Conservation (phyloP, 2,113 vertebrate species). For the Muntiacus muntjak region DNA sequence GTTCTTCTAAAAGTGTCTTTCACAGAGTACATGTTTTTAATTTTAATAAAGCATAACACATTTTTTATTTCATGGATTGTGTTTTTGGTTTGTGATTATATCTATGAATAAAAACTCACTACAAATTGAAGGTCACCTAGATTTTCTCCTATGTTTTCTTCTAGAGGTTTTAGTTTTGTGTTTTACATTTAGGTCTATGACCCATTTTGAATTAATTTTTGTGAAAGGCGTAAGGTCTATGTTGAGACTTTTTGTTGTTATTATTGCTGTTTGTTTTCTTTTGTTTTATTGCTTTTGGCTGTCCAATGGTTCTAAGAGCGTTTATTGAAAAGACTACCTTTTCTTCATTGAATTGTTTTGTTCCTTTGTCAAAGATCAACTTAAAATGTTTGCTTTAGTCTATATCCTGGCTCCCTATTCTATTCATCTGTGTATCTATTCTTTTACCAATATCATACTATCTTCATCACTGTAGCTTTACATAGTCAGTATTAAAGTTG, state of each 20-base stretch:
- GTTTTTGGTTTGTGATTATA: background rate
- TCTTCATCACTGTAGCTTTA: background rate
- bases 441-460: background rate
- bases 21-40: background rate
- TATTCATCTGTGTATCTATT: background rate
- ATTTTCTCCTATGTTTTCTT: conserved; percentile 16
- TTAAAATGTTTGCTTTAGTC: background rate
- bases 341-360: background rate
- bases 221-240: background rate
- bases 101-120: background rate
- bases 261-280: background rate
- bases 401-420: background rate
- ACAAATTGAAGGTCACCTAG: background rate
- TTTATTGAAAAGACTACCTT: background rate
- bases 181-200: background rate
- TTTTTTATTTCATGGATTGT: background rate
- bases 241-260: background rate
- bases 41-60: background rate
- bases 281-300: background rate
- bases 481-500: background rate
- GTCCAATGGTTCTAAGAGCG: background rate
- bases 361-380: background rate
- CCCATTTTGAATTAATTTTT: background rate
- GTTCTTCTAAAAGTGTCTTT: background rate
- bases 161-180: background rate